phyloP scores from a whole-genome alignment of 2,113 vertebrate genomes.

The Pionites leucogaster region DNA sequence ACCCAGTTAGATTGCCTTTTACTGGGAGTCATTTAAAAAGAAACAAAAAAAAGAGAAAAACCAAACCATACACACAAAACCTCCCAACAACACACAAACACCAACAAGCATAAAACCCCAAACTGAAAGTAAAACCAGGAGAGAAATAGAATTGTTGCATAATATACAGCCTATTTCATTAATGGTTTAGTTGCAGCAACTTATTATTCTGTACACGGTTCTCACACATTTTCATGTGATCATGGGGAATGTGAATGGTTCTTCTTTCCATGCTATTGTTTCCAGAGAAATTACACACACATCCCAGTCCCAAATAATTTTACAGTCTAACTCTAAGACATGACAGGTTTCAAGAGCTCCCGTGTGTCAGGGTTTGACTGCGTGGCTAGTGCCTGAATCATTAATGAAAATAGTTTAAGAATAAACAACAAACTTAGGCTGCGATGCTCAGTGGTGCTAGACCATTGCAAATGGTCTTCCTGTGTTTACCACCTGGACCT shows the following conservation, averaged over 20 bases:
- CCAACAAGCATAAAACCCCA: not conserved
- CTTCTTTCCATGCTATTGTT: not conserved
- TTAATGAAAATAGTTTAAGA: not conserved
- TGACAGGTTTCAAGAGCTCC: not conserved
- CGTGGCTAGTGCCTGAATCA: not conserved
- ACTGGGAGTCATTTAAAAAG: not conserved
- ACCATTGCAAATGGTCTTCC: not conserved
- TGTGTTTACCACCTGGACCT: not conserved
- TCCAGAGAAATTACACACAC: not conserved
- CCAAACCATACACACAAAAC: not conserved
- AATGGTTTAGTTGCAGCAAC: not conserved
- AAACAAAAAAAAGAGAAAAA: no score
- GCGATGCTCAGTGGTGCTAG: not conserved
- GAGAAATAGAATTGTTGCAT: not conserved
- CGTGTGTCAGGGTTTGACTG: not conserved
- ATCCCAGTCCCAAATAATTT: not conserved
- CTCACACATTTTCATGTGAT: not conserved
- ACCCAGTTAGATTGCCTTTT: not conserved
- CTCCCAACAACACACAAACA: not conserved
- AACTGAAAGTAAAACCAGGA: not conserved
- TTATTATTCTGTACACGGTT: not conserved
- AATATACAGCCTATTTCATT: not conserved
- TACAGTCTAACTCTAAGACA: not conserved
- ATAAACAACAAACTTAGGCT: not conserved
- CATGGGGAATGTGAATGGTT: not conserved